These are phyloP conservation scores for Poicephalus meyeri DNA, from an alignment of 2,113 vertebrate species.

Conservation along the genomic window DNA sequence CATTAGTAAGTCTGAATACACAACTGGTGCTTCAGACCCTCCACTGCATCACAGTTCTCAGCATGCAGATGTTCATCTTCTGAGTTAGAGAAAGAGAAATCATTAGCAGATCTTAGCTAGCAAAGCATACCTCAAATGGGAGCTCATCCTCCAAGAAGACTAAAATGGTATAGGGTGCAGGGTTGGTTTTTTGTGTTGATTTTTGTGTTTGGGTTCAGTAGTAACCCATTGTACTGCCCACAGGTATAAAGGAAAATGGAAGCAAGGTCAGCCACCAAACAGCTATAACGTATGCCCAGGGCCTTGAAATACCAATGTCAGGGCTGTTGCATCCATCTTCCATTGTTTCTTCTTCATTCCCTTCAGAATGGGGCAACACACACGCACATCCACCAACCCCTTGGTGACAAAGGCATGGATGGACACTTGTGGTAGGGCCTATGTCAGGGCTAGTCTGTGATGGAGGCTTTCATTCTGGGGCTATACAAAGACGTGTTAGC, in stretches of 20 bases:
- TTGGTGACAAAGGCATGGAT: neutral
- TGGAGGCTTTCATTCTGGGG: neutral
- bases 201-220: neutral
- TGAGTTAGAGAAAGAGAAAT: neutral
- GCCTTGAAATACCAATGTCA: neutral
- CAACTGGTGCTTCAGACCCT: neutral
- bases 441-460: neutral
- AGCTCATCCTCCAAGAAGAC: neutral
- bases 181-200: neutral
- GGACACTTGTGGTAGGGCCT: neutral
- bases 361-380: neutral
- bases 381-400: neutral
- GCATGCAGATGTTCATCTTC: neutral
- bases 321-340: neutral
- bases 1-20: neutral
- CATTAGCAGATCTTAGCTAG: neutral
- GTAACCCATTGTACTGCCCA: neutral
- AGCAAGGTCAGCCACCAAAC: neutral
- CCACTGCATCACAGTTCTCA: neutral
- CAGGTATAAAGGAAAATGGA: neutral
- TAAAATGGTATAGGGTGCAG: neutral
- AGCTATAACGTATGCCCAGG: neutral
- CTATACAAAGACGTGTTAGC: neutral
- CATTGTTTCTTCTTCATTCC: neutral
- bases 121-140: neutral